phyloP scores from a whole-genome alignment of 2,888 invertebrate species.

The Melanchra persicariae region DNA sequence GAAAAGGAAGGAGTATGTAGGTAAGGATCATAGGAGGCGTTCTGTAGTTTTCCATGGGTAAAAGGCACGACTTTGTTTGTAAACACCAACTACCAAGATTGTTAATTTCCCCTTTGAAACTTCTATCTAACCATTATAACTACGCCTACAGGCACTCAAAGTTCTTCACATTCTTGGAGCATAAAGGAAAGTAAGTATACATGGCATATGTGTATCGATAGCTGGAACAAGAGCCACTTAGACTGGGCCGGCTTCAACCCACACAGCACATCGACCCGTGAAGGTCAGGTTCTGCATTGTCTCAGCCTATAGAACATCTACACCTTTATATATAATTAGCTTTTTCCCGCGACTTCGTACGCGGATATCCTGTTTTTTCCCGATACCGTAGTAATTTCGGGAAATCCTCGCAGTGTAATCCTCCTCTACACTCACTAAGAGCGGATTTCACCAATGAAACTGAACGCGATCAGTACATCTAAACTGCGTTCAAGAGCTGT shows the following conservation, averaged over 20 bases:
- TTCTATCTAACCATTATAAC: constrained; percentile 11
- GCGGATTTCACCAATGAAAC: no score
- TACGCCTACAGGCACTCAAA: constrained; percentile 34
- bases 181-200: constrained; percentile 41
- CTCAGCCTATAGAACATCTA: constrained; percentile 23
- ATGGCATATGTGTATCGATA: constrained; percentile 16
- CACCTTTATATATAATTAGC: constrained; percentile 21
- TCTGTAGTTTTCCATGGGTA: not conserved
- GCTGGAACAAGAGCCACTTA: constrained; percentile 55
- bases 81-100: not conserved
- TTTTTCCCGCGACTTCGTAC: no score
- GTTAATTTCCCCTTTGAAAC: not conserved
- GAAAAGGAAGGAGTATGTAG: no score
- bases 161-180: constrained; percentile 30
- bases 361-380: no score
- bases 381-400: no score
- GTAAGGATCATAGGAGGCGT: no score
- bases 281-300: constrained; percentile 57
- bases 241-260: constrained; percentile 30
- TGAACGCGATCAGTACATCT: no score
- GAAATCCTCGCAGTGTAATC: no score
- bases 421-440: no score
- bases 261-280: constrained; percentile 60
- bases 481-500: no score
- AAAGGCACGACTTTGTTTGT: not conserved